Evolutionary conservation across 2,113 vertebrate species (phyloP), one percentile per base, ranked within the genome.

Genomic region (Gobiocypris rarus): DNA sequence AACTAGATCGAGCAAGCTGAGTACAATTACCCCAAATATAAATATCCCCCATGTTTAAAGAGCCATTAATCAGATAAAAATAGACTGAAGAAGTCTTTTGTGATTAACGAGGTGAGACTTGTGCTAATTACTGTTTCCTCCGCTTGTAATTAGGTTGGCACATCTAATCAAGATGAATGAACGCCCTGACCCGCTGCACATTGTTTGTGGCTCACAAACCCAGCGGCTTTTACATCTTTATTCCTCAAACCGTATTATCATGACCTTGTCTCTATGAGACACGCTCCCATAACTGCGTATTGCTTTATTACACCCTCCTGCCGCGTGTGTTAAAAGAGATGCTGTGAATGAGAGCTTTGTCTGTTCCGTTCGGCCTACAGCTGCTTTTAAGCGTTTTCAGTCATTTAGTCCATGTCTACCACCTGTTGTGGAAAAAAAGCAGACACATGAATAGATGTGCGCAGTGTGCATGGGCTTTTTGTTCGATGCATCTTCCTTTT

Each of bases 91-190:
- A 96, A 97, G 96, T 95, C 96, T 96, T 96, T 96, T 95, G 96
- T 98, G 97, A 98, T 98, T 98, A 98, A 98, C 95, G 96, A 98
- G 96, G 96, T 98, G 96, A 97, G 96, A 97, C 97, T 97, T 89
- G 89, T 95, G 96, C 95, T 99, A 98, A 99, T 99, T 98, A 98
- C 96, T 95, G 97, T 96, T 98, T 97, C 97, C 95, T 97, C 95
- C 94, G 94, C 95, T 95, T 94, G 95, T 98, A 98, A 98, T 98
- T 98, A 97, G 96, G 95, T 96, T 97, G 96, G 95, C 94, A 94
- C 93, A 89, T 95, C 95, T 96, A 97, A 97, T 96, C 95, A 96
- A 95, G 95, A 96, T 95, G 95, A 97, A 96, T 95, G 93, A 95
- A 94, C 90, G 90, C 93, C 93, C 94, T 95, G 94, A 96, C 95